Base-by-base conservation (phyloP, 2,113 vertebrate species). In the Corvus hawaiiensis region DNA sequence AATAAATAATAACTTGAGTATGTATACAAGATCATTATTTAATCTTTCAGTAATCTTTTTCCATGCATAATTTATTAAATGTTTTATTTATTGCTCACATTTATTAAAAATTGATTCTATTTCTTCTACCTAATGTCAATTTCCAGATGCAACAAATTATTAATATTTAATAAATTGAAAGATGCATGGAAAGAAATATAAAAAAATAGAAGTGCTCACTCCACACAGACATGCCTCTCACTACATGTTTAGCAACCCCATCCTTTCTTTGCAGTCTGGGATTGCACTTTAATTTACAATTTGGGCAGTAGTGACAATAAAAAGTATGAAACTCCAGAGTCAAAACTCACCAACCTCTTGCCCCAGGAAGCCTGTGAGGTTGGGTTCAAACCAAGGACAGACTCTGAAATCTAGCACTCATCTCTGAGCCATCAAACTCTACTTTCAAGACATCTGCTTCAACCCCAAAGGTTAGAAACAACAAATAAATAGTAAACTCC, bases 101-200 rank as follows among this genome's bases (percentile, higher is more conserved):
- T 95, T 97, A 97, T 97, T 96, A 96, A 97, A 97, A 96, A 97
- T 97, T 94, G 64, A 97, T 97, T 94, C 68, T 93, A 81, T 95
- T 96, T 96, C 88, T 96, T 91, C 93, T 94, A 84, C 91, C 79
- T 91, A 88, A 95, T 84, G 87, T 95, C 68, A 84, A 84, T 94
- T 95, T 93, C 62, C 69, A 95, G 76, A 75, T 88, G 61, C 59
- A 90, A 87, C 89, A 79, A 95, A 94, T 94, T 94, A 95, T 97
- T 90, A 89, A 97, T 94, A 93, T 92, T 92, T 93, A 92, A 95
- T 96, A 94, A 94, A 95, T 89, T 94, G 72, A 96, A 94, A 96
- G 61, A 89, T 85, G 41, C 84, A 90, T 80, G 43, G 51, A 84
- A 87, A 90, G 37, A 96, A 89, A 77, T 69, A 77, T 8, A 6